phyloP scores from a whole-genome alignment of 2,888 invertebrate genomes.

The Synergus japonicus region DNA sequence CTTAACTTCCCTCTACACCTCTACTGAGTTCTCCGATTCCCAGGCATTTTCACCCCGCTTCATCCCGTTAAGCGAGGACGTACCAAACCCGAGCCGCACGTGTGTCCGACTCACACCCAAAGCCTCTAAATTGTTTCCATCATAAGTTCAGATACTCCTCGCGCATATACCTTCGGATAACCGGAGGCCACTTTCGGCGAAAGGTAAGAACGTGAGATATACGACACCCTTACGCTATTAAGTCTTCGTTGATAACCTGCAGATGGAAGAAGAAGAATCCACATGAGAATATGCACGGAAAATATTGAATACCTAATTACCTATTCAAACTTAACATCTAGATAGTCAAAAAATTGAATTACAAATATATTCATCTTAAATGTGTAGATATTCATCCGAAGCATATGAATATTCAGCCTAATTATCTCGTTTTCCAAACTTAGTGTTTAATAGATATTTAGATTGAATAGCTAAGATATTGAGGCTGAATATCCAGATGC shows the following conservation, averaged over 20 bases:
- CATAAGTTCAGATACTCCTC: slow-evolving; percentile 77
- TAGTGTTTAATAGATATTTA: too few species aligned
- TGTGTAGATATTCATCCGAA: too few species aligned
- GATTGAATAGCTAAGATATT: too few species aligned
- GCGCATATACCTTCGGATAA: slow-evolving; percentile 73
- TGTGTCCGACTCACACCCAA: slow-evolving; percentile 66
- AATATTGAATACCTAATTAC: too few species aligned
- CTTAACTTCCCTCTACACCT: slow-evolving; percentile 68
- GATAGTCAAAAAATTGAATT: too few species aligned
- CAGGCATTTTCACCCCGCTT: slow-evolving; percentile 45
- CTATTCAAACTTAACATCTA: too few species aligned
- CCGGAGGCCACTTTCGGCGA: slow-evolving; percentile 59
- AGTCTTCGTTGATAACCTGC: slow-evolving; percentile 52
- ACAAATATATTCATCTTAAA: too few species aligned
- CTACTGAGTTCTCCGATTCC: slow-evolving; percentile 41
- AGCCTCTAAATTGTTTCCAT: slow-evolving; percentile 77
- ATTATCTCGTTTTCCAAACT: too few species aligned
- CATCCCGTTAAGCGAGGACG: slow-evolving; percentile 49
- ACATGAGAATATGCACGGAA: too few species aligned
- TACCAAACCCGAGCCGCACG: slow-evolving; percentile 51
- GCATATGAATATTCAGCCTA: too few species aligned
- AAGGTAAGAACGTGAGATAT: slow-evolving; percentile 68
- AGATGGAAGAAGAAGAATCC: background rate
- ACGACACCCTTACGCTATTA: slow-evolving; percentile 71
- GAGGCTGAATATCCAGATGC: too few species aligned